Evolutionary conservation across 1,140 invertebrate genomes (phyloP), one percentile per base, ranked within the genome.

Genomic region (Neotoxoptera formosana): DNA sequence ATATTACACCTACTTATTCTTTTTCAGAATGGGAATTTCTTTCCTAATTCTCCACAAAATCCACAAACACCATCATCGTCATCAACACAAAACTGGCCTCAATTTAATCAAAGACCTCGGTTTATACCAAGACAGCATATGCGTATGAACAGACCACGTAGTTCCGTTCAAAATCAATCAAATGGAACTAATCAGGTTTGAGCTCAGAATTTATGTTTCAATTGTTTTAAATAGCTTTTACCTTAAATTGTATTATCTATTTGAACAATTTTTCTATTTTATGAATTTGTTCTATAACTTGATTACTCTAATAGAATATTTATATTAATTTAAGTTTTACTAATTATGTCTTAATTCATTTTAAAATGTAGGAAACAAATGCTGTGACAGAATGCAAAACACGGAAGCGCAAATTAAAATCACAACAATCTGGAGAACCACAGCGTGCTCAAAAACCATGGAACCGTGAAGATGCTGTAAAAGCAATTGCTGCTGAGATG

Each of bases 381-480:
- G 45, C 89, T 41, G 93, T 91, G 7, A 91, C 76, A 41, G 90
- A 93, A 30, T 76, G 67, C 4, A 83, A 86, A 90, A 93, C 89
- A 36, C 88, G 93, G 30, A 93, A 93, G 83, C 89, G 90, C 25
- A 93, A 93, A 47, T 53, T 91, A 30, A 93, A 91, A n/a, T 91
- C 89, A 41, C 93, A 91, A 41, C 81, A 90, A 83, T 86, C 90
- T 48, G 89, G 90, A 84, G 93, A 93, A 53, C 93, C 89, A n/a
- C 88, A 91, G 20, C 93, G 91, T 30, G 91, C 93, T 41, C 89
- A 93, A 67, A 94, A 94, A 93, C 91, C 91, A 51, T 94, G 93
- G 93, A 94, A 94, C 21, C 91, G 91, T 47, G 93, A 94, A 89
- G 93, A 94, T 90, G 93, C 93, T 53, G 91, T 89, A 53, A 90